These are phyloP conservation scores for Heptranchias perlo DNA, from an alignment of 2,113 vertebrate genomes.

Conservation along the genomic window DNA sequence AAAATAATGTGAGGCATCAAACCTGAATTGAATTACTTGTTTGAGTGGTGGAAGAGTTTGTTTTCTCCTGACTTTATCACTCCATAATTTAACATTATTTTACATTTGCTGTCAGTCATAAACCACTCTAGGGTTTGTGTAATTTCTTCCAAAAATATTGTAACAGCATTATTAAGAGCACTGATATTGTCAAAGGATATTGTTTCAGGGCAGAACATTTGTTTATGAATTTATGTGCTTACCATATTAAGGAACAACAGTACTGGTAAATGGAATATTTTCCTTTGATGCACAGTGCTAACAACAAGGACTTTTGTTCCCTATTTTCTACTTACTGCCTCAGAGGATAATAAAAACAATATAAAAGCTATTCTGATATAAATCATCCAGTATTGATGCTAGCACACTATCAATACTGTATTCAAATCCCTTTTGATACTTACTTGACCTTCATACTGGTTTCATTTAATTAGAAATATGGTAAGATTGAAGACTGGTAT, in stretches of 20 bases:
- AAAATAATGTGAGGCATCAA: constrained; percentile 12
- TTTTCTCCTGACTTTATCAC: background rate
- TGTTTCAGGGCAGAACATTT: background rate
- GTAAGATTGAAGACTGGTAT: background rate
- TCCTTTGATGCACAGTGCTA: too few species aligned
- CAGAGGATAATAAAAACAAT: background rate
- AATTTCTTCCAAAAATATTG: background rate
- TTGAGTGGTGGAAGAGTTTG: background rate
- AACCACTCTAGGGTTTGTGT: background rate
- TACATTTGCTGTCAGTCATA: constrained; percentile 4
- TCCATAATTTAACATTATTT: background rate
- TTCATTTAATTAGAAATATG: background rate
- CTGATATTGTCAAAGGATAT: background rate
- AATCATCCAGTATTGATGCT: background rate
- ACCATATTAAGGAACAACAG: background rate
- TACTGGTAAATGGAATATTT: background rate
- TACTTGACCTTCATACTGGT: background rate
- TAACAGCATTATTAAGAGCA: background rate
- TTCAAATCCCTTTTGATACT: background rate
- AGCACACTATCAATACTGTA: background rate
- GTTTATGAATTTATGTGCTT: background rate
- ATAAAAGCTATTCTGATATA: background rate
- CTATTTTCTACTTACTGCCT: too few species aligned
- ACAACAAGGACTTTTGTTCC: background rate
- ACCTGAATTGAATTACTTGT: constrained; percentile 29